Evolutionary conservation across 2,888 invertebrate species (phyloP).

Genomic region (Acheta domesticus): DNA sequence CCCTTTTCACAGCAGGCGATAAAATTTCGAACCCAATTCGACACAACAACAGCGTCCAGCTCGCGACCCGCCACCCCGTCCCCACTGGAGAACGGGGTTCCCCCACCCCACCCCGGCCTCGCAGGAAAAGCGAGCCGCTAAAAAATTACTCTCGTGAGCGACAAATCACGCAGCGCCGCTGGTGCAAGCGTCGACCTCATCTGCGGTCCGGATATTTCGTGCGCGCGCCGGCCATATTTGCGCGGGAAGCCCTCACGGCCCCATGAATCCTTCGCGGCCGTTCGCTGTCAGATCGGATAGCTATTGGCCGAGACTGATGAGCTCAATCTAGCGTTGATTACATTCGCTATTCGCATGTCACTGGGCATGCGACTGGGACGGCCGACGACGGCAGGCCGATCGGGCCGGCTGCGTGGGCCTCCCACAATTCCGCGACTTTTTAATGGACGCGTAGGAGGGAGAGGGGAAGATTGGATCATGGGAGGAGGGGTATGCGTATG

Average conservation of each 20-base stretch:
- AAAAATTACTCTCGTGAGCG: constrained; percentile 18
- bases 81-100: not conserved
- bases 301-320: not conserved
- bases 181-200: not conserved
- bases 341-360: not conserved
- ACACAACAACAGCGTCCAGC: not conserved
- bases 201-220: constrained; percentile 6
- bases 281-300: not conserved
- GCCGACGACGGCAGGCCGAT: too few relatives aligned
- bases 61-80: not conserved
- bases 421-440: not conserved
- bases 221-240: constrained; percentile 9
- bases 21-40: constrained; percentile 2
- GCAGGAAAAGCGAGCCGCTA: not conserved
- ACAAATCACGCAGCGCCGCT: constrained; percentile 1
- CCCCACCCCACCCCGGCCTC: not conserved
- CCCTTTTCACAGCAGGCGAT: constrained; percentile 4
- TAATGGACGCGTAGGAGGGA: not conserved
- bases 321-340: constrained; percentile 18
- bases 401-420: too few relatives aligned
- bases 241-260: not conserved
- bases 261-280: constrained; percentile 3
- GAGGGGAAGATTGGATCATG: not conserved
- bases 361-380: not conserved
- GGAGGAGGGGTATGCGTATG: not conserved